Percentiles rank a stretch among this genome's conserved stretches.
phyloP scores from a whole-genome alignment of 1,140 invertebrate genomes.

The Elymnias hypermnestra region DNA sequence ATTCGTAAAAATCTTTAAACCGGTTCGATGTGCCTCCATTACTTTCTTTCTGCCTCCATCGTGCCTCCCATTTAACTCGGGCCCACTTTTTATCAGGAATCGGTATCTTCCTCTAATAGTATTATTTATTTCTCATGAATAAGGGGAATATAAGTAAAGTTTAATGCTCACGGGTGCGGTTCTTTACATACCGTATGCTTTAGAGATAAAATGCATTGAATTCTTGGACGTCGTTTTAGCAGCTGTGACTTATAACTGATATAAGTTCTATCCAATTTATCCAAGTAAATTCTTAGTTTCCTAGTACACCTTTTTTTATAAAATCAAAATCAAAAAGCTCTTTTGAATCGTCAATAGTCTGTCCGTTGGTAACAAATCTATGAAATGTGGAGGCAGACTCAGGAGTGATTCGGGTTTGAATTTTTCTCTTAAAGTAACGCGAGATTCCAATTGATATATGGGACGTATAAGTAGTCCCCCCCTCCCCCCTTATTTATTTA shows the following conservation, averaged over 20 bases:
- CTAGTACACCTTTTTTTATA: too few relatives aligned
- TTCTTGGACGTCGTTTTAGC: constrained; percentile 10
- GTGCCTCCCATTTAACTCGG: constrained; percentile 73
- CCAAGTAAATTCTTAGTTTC: too few relatives aligned
- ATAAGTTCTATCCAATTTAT: too few relatives aligned
- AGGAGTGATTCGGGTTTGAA: too few relatives aligned
- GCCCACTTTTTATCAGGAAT: constrained; percentile 75
- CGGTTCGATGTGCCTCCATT: constrained; percentile 73
- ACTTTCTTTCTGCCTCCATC: constrained; percentile 73
- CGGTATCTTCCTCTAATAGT: constrained; percentile 74
- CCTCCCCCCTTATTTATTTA: too few relatives aligned
- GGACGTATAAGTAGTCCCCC: too few relatives aligned
- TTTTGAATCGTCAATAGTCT: too few relatives aligned
- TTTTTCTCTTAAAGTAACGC: too few relatives aligned
- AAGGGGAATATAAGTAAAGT: constrained; percentile 70
- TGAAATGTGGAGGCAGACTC: too few relatives aligned
- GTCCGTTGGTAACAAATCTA: too few relatives aligned
- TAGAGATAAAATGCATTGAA: constrained; percentile 46
- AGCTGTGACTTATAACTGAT: background rate
- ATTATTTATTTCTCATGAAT: constrained; percentile 76
- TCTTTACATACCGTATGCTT: constrained; percentile 58
- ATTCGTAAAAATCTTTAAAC: constrained; percentile 75
- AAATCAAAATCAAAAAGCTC: too few relatives aligned
- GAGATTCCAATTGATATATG: too few relatives aligned
- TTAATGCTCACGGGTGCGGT: constrained; percentile 61